Evolutionary conservation across 2,113 vertebrate species (phyloP).

Genomic region (Drymodes brunneopygia): DNA sequence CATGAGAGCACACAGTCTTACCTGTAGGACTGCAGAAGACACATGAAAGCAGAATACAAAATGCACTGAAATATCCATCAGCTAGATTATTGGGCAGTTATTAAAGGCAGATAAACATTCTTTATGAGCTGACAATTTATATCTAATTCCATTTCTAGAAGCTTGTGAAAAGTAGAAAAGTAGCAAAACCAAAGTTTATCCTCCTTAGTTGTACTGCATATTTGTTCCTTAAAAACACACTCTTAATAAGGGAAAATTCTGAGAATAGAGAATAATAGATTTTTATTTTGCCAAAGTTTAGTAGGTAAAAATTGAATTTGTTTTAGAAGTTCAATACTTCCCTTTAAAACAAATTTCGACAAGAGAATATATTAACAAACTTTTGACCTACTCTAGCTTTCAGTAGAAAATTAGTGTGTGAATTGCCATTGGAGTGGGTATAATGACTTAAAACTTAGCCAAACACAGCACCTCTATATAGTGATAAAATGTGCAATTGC

Average conservation of each 20-base stretch:
- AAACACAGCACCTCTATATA: background rate
- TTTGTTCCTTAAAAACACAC: background rate
- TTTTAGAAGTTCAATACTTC: background rate
- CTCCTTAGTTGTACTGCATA: background rate
- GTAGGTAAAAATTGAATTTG: background rate
- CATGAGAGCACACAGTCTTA: background rate
- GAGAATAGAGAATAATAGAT: background rate
- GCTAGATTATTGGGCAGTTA: background rate
- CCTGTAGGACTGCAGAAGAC: background rate
- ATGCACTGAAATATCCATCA: background rate
- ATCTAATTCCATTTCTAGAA: background rate
- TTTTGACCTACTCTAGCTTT: background rate
- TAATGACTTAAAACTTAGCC: background rate
- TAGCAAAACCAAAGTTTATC: background rate
- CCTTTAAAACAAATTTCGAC: background rate
- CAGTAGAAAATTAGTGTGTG: background rate
- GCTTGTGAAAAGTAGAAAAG: background rate
- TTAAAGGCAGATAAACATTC: background rate
- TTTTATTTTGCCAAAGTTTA: background rate
- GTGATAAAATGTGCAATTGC: background rate
- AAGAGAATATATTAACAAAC: background rate
- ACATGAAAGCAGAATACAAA: background rate
- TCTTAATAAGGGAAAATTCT: background rate
- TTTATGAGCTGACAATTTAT: background rate
- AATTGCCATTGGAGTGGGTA: background rate